A percentile compares a stretch with the other conserved stretches of the same genome.
Evolutionary conservation across 2,888 invertebrate species (phyloP).

Genomic region (Hecatera dysodea): DNA sequence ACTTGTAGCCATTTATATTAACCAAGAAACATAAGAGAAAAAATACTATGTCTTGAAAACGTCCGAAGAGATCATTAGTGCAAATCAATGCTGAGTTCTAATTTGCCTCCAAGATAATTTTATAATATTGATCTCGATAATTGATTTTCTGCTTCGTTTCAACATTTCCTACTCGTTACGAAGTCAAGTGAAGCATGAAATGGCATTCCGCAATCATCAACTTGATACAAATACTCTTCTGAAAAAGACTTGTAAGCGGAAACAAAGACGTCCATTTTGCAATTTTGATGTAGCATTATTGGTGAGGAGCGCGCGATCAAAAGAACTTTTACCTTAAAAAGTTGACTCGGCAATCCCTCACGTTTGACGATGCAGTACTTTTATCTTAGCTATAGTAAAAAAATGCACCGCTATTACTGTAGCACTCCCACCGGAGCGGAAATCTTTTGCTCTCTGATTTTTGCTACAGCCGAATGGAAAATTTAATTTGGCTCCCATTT

Average conservation of each 20-base stretch:
- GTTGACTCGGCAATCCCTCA: constrained; percentile 70
- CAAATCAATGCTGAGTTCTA: constrained; percentile 47
- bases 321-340: constrained; percentile 70
- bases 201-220: constrained; percentile 31
- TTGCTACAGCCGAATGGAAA: constrained; percentile 68
- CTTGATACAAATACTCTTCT: constrained; percentile 38
- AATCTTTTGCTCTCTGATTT: constrained; percentile 65
- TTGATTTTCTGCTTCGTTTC: constrained; percentile 39
- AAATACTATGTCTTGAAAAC: background rate
- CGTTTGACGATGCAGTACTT: constrained; percentile 73
- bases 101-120: constrained; percentile 44
- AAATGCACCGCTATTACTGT: constrained; percentile 74
- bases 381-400: constrained; percentile 73
- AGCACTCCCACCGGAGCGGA: constrained; percentile 59
- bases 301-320: constrained; percentile 57
- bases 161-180: constrained; percentile 18
- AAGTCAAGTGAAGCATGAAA: constrained; percentile 30
- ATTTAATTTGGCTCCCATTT: constrained; percentile 68
- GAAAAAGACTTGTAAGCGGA: constrained; percentile 34
- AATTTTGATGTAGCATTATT: constrained; percentile 61
- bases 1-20: constrained; percentile 48
- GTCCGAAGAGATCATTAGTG: constrained; percentile 27
- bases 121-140: constrained; percentile 27
- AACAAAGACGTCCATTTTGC: constrained; percentile 55
- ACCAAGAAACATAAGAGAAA: constrained; percentile 18